Evolutionary conservation across 2,113 vertebrate genomes (phyloP).

Genomic region (Psephotus haematonotus): DNA sequence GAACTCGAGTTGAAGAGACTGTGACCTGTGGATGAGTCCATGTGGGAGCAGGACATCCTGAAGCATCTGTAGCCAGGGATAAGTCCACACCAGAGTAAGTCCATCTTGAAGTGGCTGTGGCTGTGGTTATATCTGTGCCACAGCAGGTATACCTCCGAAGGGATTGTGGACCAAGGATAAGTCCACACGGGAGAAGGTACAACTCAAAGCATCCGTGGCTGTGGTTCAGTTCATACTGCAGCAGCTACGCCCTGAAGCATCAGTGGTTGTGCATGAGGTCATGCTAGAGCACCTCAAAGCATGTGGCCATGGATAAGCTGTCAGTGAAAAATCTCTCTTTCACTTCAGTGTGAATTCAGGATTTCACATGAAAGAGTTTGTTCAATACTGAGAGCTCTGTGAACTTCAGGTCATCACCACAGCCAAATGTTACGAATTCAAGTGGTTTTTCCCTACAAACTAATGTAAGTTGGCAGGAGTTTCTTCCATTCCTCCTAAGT

Average conservation of each 20-base stretch:
- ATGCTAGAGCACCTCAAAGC: neutral
- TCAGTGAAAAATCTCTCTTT: neutral
- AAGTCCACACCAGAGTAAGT: neutral
- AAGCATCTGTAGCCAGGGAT: neutral
- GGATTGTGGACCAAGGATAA: neutral
- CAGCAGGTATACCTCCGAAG: neutral
- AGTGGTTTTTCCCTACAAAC: neutral
- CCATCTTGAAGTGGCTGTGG: neutral
- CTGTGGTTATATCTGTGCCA: neutral
- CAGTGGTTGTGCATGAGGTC: neutral
- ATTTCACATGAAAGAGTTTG: neutral
- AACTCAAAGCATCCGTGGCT: neutral
- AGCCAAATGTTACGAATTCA: neutral
- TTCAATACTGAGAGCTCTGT: neutral
- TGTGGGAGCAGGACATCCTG: neutral
- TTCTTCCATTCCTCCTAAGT: neutral
- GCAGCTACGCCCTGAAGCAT: neutral
- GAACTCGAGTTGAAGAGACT: neutral
- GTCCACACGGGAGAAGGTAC: neutral
- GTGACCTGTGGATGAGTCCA: neutral
- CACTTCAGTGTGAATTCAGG: constrained; percentile 7
- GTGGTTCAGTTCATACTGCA: neutral
- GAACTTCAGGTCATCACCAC: constrained; percentile 21
- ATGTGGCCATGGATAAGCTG: neutral
- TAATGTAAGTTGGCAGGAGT: neutral